phyloP scores from a whole-genome alignment of 2,797 vertebrate genomes.

The Onychomys arenicola region DNA sequence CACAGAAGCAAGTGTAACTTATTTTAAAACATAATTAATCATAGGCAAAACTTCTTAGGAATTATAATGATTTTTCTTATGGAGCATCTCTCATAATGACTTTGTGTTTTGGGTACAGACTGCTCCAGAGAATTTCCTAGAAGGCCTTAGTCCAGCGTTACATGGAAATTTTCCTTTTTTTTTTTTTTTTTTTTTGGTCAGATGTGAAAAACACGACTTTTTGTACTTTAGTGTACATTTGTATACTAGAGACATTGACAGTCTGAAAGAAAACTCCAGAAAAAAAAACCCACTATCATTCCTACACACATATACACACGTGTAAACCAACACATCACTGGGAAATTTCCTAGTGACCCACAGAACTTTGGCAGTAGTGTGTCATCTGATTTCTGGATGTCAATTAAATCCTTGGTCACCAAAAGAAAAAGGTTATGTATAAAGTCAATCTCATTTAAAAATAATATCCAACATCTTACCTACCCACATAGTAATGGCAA shows the following conservation, averaged over 20 bases:
- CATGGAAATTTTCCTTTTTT: constrained; percentile 41
- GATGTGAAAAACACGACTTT: constrained; percentile 53
- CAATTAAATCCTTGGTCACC: constrained; percentile 1
- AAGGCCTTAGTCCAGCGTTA: constrained; percentile 6
- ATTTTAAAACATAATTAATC: constrained; percentile 66
- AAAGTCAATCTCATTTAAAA: constrained; percentile 37
- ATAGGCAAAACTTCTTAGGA: constrained; percentile 59
- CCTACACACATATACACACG: neutral
- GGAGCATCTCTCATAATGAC: constrained; percentile 52
- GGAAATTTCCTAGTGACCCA: neutral
- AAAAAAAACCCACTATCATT: neutral
- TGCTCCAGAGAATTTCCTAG: constrained; percentile 59
- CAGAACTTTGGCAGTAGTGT: neutral
- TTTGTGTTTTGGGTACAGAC: constrained; percentile 43
- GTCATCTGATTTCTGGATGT: neutral
- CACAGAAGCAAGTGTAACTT: constrained; percentile 37
- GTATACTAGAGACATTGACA: constrained; percentile 33
- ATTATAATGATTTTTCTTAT: constrained; percentile 48
- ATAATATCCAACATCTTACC: neutral
- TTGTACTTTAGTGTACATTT: neutral
- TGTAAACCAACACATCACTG: neutral
- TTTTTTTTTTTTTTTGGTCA: neutral
- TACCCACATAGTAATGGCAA: neutral
- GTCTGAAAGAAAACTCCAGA: neutral
- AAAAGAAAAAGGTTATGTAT: neutral